A percentile compares a stretch with the other conserved stretches of the same genome.
Conservation (phyloP, 2,797 vertebrate species). For the Lacerta viridis region DNA sequence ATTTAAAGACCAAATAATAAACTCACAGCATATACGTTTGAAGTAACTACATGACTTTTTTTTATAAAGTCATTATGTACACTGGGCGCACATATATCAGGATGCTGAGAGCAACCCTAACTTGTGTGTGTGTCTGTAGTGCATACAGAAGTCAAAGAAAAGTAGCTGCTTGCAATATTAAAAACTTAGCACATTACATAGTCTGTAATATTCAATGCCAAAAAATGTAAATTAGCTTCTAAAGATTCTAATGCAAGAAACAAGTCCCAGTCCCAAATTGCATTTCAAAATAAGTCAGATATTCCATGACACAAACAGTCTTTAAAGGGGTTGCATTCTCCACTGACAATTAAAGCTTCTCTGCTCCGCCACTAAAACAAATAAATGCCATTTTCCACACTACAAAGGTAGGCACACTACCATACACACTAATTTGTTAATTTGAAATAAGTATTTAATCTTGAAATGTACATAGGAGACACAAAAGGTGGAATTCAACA, state of each 20-base stretch:
- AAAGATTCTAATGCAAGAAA: not conserved
- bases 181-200: not conserved
- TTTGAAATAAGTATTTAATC: not conserved
- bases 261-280: not conserved
- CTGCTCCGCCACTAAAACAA: not conserved
- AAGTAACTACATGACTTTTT: no score
- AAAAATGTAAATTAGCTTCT: not conserved
- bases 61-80: no score
- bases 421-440: not conserved
- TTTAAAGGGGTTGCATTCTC: not conserved
- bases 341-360: not conserved
- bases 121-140: not conserved
- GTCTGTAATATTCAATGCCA: not conserved
- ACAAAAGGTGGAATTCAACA: not conserved
- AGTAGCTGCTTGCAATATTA: not conserved
- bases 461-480: not conserved
- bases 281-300: not conserved
- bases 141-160: not conserved
- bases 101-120: no score
- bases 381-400: not conserved
- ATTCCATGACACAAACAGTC: not conserved
- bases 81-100: no score
- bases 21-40: no score
- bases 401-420: not conserved
- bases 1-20: not conserved